Evolutionary conservation across 2,113 vertebrate genomes (phyloP).

Genomic region (Cairina moschata): DNA sequence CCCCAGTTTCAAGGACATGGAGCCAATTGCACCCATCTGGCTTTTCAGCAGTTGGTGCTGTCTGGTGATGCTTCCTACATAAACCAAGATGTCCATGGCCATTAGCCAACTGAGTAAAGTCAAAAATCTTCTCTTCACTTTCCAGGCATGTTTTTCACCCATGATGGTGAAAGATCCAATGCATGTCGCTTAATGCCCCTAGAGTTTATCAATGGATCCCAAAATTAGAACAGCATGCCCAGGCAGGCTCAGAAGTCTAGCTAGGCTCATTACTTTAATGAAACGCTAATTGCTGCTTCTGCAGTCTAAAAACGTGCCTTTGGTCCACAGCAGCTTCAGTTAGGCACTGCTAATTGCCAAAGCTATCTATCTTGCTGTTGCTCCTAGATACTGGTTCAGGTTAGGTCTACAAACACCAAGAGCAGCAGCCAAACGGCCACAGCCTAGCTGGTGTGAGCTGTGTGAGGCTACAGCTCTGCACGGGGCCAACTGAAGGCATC

Average conservation of each 20-base stretch:
- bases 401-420: constrained; percentile 29
- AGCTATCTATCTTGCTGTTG: constrained; percentile 58
- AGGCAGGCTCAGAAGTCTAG: constrained; percentile 7
- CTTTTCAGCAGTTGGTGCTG: background rate
- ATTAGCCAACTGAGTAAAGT: background rate
- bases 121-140: background rate
- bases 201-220: constrained; percentile 1
- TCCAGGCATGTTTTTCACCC: background rate
- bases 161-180: background rate
- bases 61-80: background rate
- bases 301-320: constrained; percentile 27
- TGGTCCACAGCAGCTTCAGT: constrained; percentile 42
- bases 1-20: background rate
- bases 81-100: background rate
- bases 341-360: constrained; percentile 52
- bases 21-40: background rate
- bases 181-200: background rate
- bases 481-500: rapidly evolving
- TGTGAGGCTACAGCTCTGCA: background rate
- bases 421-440: background rate
- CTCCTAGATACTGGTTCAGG: constrained; percentile 40
- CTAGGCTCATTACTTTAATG: constrained; percentile 36
- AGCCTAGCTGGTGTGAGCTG: background rate
- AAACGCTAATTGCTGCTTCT: constrained; percentile 57
- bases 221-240: constrained; percentile 45